phyloP scores from a whole-genome alignment of 1,140 invertebrate species.

The Pristionchus pacificus region DNA sequence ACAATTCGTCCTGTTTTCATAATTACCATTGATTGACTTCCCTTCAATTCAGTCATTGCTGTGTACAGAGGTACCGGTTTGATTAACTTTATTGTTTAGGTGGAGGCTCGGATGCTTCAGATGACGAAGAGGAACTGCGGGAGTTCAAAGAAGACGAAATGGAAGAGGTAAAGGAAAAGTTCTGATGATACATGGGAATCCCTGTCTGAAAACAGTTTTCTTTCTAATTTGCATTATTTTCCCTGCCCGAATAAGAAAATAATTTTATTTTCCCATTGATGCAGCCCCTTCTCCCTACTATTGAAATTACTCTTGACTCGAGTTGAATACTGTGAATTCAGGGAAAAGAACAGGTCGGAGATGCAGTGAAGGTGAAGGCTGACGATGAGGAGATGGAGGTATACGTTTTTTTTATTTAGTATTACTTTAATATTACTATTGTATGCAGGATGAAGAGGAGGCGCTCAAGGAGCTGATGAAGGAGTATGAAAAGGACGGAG shows the following conservation, averaged over 20 bases:
- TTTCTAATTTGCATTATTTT: neutral
- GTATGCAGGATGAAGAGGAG: conserved; percentile 9
- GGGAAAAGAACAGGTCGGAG: too few relatives aligned
- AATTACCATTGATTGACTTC: too few relatives aligned
- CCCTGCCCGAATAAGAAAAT: neutral
- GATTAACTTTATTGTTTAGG: conserved; percentile 13
- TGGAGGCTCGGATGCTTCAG: neutral
- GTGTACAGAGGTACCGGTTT: too few relatives aligned
- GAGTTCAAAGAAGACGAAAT: neutral
- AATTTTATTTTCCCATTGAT: neutral
- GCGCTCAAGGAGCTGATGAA: conserved; percentile 8
- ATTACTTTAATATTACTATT: too few relatives aligned
- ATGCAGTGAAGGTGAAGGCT: neutral
- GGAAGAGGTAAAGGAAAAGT: too few relatives aligned
- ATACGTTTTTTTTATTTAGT: too few relatives aligned
- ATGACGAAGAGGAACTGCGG: neutral
- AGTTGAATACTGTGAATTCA: too few relatives aligned
- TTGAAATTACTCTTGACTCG: too few relatives aligned
- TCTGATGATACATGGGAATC: too few relatives aligned
- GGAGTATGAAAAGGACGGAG: conserved; percentile 9
- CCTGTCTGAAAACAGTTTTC: too few relatives aligned
- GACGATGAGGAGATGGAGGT: neutral
- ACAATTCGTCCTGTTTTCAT: neutral
- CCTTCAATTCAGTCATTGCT: too few relatives aligned
- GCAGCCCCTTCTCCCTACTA: neutral